Evolutionary conservation across 1,140 invertebrate genomes (phyloP).

Genomic region (Carposina sasakii): DNA sequence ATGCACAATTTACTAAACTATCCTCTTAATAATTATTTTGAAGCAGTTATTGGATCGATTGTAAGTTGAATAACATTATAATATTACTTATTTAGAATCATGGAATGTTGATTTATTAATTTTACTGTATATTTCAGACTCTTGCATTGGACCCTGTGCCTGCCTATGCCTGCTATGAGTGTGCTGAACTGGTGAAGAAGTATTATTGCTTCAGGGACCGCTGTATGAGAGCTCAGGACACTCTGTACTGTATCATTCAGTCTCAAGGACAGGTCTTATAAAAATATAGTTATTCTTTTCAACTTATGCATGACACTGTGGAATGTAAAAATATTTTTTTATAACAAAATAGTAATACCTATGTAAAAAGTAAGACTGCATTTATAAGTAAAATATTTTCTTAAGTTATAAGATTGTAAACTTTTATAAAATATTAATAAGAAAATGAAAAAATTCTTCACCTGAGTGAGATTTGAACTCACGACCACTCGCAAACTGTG

Average conservation of each 20-base stretch:
- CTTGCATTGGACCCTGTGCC: slow-evolving; percentile 25
- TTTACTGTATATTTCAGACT: slow-evolving; percentile 20
- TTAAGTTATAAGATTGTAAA: too few species aligned
- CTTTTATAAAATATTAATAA: too few species aligned
- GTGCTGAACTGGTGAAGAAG: slow-evolving; percentile 41
- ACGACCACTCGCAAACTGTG: too few species aligned
- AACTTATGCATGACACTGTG: too few species aligned
- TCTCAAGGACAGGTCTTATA: slow-evolving; percentile 37
- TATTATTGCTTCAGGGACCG: slow-evolving; percentile 38
- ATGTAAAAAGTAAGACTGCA: too few species aligned
- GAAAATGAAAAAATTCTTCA: too few species aligned
- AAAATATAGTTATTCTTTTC: too few species aligned
- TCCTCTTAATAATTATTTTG: slow-evolving; percentile 40
- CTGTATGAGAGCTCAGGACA: slow-evolving; percentile 39
- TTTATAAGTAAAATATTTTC: too few species aligned
- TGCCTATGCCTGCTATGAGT: slow-evolving; percentile 43
- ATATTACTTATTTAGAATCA: not conserved
- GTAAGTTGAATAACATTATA: slow-evolving; percentile 31
- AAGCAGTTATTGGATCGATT: slow-evolving; percentile 38
- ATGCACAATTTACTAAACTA: slow-evolving; percentile 35
- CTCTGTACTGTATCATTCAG: slow-evolving; percentile 29
- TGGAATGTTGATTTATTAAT: not conserved
- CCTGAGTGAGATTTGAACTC: too few species aligned
- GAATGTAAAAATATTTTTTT: too few species aligned
- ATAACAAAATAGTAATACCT: too few species aligned